phyloP scores from a whole-genome alignment of 2,113 vertebrate genomes.

The Emydocephalus ijimae region DNA sequence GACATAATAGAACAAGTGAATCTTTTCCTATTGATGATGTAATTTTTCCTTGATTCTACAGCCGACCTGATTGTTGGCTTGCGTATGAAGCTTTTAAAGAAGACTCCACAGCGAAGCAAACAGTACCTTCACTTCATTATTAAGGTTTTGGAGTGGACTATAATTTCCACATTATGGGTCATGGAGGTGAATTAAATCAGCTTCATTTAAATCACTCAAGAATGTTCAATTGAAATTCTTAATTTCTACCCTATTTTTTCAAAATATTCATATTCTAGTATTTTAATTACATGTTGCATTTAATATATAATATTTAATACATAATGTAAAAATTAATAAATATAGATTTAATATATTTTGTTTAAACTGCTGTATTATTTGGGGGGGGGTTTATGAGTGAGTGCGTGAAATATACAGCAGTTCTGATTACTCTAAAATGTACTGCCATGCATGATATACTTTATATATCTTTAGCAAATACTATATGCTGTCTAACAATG shows the following conservation, averaged over 20 bases:
- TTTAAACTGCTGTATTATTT: background rate
- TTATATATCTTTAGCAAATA: background rate
- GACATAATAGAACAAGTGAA: background rate
- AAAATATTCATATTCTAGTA: background rate
- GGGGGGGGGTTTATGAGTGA: background rate
- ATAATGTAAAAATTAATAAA: background rate
- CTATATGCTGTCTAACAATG: background rate
- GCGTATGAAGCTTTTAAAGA: background rate
- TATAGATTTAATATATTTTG: background rate
- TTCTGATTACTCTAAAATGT: background rate
- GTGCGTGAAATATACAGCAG: background rate
- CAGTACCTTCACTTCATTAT: background rate
- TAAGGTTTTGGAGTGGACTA: background rate
- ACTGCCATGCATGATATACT: background rate
- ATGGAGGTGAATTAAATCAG: background rate
- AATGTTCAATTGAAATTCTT: background rate
- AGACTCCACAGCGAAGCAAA: background rate
- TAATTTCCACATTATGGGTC: background rate
- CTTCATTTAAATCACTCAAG: background rate
- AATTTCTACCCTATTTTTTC: background rate
- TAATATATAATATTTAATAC: background rate
- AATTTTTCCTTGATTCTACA: background rate
- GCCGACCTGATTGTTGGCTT: background rate
- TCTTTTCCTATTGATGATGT: background rate
- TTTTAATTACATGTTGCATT: background rate